Conservation (phyloP, 2,797 vertebrate genomes). For the Spondyliosoma cantharus region DNA sequence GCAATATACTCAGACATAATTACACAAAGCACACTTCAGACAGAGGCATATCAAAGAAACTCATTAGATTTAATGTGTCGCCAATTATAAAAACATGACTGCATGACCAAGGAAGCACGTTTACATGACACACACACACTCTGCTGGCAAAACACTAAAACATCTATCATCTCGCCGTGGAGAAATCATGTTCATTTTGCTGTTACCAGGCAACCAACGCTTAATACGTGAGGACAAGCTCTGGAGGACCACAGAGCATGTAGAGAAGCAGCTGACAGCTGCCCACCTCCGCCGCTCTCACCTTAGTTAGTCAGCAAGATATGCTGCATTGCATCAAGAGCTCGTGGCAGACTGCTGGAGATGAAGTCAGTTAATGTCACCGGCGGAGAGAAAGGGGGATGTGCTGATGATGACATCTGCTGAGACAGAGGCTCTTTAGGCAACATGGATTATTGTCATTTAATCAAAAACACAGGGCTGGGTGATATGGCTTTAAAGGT, state of each 20-base stretch:
- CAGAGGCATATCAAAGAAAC: background rate
- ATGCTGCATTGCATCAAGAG: slow-evolving; percentile 72
- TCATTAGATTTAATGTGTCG: background rate
- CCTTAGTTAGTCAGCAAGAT: slow-evolving; percentile 71
- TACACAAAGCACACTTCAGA: background rate
- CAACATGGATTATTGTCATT: background rate
- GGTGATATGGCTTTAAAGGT: no score
- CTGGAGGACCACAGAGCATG: slow-evolving; percentile 48
- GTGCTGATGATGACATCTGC: slow-evolving; percentile 13
- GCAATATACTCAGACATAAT: background rate
- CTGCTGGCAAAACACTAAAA: slow-evolving; percentile 58
- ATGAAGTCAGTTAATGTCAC: slow-evolving; percentile 32
- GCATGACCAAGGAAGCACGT: slow-evolving; percentile 24
- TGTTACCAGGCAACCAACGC: slow-evolving; percentile 81
- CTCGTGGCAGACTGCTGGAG: slow-evolving; percentile 38
- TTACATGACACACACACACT: slow-evolving; percentile 21
- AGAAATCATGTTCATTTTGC: slow-evolving; percentile 69
- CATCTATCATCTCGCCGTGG: slow-evolving; percentile 53
- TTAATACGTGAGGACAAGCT: slow-evolving; percentile 68
- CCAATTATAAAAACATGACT: background rate
- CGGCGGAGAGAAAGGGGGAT: background rate
- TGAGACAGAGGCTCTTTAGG: background rate
- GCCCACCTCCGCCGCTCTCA: slow-evolving; percentile 73
- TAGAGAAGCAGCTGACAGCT: slow-evolving; percentile 66
- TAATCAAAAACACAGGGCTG: background rate